Percentiles rank a stretch among this genome's conserved stretches.
These are phyloP conservation scores for Semaprochilodus insignis DNA, from an alignment of 2,797 vertebrate genomes.

Conservation along the genomic window DNA sequence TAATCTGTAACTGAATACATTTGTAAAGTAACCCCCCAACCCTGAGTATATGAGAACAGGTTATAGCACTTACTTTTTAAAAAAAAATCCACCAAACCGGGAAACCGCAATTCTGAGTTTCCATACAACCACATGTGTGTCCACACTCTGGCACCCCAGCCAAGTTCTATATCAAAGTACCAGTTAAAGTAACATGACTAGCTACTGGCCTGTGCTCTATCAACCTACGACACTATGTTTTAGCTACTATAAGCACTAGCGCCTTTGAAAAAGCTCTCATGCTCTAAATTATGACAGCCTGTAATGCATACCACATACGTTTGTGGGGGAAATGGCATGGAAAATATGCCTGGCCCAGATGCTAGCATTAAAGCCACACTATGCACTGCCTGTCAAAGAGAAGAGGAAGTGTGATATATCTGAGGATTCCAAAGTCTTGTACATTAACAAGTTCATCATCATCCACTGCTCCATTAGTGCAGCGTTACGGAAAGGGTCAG, in stretches of 20 bases:
- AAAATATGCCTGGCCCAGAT: slow-evolving; percentile 27
- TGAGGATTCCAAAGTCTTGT: slow-evolving; percentile 49
- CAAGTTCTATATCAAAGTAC: too few relatives aligned
- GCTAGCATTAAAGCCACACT: slow-evolving; percentile 55
- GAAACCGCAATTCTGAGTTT: too few relatives aligned
- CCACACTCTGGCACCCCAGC: too few relatives aligned
- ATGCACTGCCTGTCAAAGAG: slow-evolving; percentile 55
- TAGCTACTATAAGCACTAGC: too few relatives aligned
- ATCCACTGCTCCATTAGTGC: slow-evolving; percentile 72
- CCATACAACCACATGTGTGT: too few relatives aligned
- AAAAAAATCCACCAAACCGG: too few relatives aligned
- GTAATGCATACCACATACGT: slow-evolving; percentile 34
- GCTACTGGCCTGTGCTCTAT: not conserved
- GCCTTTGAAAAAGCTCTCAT: slow-evolving; percentile 8
- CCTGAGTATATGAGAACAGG: too few relatives aligned
- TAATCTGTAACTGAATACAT: too few relatives aligned
- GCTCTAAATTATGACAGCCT: slow-evolving; percentile 34
- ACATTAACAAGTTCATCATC: slow-evolving; percentile 20
- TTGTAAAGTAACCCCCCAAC: too few relatives aligned
- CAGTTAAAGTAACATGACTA: not conserved
- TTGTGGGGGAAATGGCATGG: slow-evolving; percentile 37
- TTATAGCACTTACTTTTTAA: too few relatives aligned
- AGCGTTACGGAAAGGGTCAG: not conserved
- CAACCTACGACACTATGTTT: too few relatives aligned
- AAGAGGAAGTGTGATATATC: slow-evolving; percentile 35